Evolutionary conservation across 2,113 vertebrate species (phyloP).

Genomic region (Alethe diademata): DNA sequence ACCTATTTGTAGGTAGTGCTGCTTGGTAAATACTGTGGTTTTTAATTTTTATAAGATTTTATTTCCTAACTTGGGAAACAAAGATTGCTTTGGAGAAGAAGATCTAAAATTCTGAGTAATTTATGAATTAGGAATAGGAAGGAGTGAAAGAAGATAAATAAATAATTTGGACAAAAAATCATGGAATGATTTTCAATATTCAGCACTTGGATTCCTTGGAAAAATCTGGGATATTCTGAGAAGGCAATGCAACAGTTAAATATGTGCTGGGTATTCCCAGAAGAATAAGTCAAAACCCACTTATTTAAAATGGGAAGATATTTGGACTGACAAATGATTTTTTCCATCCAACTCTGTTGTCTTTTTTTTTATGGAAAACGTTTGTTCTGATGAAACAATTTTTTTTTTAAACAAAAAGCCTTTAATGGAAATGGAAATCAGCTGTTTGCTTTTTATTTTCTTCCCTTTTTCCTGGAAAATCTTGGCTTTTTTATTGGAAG

Average conservation of each 20-base stretch:
- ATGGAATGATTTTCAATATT: neutral
- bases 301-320: slow-evolving; percentile 24
- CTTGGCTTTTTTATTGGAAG: neutral
- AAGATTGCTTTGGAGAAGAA: neutral
- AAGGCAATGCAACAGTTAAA: neutral
- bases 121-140: neutral
- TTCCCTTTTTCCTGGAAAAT: neutral
- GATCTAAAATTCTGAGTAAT: neutral
- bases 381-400: neutral
- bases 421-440: slow-evolving; percentile 41
- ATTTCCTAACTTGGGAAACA: neutral
- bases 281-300: neutral
- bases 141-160: neutral
- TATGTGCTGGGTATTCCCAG: neutral
- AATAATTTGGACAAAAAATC: neutral
- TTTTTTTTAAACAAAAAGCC: neutral
- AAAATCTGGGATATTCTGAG: neutral
- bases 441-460: neutral
- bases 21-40: neutral
- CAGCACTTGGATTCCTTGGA: neutral
- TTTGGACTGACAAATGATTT: neutral
- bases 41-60: neutral
- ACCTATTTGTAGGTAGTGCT: neutral
- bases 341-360: slow-evolving; percentile 7
- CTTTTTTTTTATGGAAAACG: neutral